These are phyloP conservation scores for Meriones unguiculatus DNA, from an alignment of 2,113 vertebrate species.

Conservation along the genomic window DNA sequence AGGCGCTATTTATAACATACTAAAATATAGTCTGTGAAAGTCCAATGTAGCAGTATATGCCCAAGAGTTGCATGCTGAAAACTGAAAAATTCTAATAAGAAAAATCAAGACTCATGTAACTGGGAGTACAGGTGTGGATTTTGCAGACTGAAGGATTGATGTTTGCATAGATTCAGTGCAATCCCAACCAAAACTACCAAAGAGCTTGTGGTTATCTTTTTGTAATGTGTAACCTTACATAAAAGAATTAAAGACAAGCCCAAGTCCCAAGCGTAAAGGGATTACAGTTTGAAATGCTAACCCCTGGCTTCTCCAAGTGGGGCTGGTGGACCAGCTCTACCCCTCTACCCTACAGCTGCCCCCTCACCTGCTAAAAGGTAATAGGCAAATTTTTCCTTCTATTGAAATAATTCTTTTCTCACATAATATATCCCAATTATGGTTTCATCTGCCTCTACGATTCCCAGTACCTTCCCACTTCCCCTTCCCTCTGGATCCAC, in stretches of 20 bases:
- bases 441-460: not conserved
- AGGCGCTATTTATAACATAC: not conserved
- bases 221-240: not conserved
- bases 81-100: not conserved
- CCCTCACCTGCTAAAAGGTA: not conserved
- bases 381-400: not conserved
- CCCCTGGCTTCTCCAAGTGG: not conserved
- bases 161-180: not conserved
- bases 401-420: not conserved
- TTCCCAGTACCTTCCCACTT: not conserved
- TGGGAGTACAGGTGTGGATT: not conserved
- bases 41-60: not conserved
- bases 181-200: not conserved
- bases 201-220: not conserved
- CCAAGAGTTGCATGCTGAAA: not conserved
- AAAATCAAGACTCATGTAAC: constrained; percentile 32
- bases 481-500: not conserved
- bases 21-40: constrained; percentile 11
- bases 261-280: not conserved
- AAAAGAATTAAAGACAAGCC: not conserved
- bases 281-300: not conserved
- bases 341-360: not conserved
- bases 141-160: not conserved
- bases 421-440: not conserved
- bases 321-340: not conserved